These are phyloP conservation scores for Telmatochromis sp. DNA, from an alignment of 2,113 vertebrate genomes.

Conservation along the genomic window DNA sequence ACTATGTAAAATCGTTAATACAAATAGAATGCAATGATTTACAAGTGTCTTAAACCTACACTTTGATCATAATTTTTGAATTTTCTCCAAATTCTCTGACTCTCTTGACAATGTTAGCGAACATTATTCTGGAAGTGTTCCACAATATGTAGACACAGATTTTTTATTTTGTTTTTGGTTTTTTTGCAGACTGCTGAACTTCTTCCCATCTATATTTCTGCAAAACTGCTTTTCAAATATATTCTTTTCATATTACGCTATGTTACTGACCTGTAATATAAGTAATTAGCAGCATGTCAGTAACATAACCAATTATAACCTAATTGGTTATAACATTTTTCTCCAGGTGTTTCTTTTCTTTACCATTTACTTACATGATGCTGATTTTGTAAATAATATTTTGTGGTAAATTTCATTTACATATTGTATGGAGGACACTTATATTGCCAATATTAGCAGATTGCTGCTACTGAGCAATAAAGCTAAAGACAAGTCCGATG, in stretches of 20 bases:
- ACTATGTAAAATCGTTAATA: neutral
- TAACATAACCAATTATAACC: neutral
- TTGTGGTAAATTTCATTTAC: neutral
- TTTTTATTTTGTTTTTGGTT: neutral
- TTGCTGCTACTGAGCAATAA: slow-evolving; percentile 11
- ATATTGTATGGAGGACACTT: neutral
- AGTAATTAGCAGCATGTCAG: neutral
- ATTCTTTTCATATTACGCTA: neutral
- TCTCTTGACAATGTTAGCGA: neutral
- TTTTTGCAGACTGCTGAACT: neutral
- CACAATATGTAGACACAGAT: neutral
- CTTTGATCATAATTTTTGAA: neutral
- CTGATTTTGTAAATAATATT: neutral
- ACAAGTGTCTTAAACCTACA: neutral
- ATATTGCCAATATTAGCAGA: neutral
- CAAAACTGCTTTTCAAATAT: neutral
- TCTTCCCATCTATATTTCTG: neutral
- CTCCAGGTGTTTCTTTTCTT: neutral
- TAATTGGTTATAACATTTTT: neutral
- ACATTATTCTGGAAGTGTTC: neutral
- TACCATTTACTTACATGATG: neutral
- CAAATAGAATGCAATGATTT: neutral
- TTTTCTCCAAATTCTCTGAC: neutral
- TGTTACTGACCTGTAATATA: neutral
- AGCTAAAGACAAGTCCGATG: slow-evolving; percentile 20